Evolutionary conservation across 2,797 vertebrate genomes (phyloP).

Genomic region (Macroramphosus scolopax): DNA sequence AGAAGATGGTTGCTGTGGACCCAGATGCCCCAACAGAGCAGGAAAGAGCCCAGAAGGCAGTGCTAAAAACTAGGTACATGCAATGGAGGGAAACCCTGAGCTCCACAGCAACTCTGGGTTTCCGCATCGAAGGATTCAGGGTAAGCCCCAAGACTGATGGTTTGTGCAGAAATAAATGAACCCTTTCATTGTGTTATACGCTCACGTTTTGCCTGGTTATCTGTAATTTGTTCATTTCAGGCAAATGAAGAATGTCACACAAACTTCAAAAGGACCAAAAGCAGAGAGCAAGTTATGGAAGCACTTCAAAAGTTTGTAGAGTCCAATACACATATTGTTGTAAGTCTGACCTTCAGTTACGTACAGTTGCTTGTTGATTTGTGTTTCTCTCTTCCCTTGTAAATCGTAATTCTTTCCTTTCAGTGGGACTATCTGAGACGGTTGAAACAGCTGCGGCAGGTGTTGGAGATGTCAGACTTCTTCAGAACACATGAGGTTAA

Average conservation of each 20-base stretch:
- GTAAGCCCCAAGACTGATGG: slow-evolving; percentile 52
- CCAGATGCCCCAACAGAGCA: slow-evolving; percentile 79
- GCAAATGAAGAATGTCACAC: slow-evolving; percentile 74
- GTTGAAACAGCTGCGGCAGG: slow-evolving; percentile 75
- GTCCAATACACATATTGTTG: slow-evolving; percentile 63
- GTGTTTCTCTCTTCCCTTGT: not conserved
- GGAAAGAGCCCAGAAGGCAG: slow-evolving; percentile 76
- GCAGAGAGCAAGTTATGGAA: slow-evolving; percentile 69
- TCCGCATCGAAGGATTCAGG: slow-evolving; percentile 87
- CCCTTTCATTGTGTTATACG: no score
- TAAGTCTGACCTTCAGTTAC: slow-evolving; percentile 39
- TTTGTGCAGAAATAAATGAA: no score
- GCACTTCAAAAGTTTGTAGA: slow-evolving; percentile 75
- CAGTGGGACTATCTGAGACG: slow-evolving; percentile 76
- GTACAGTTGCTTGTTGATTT: not conserved
- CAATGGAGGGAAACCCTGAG: slow-evolving; percentile 88
- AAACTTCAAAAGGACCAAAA: slow-evolving; percentile 81
- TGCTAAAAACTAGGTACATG: slow-evolving; percentile 90
- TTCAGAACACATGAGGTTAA: slow-evolving; percentile 86
- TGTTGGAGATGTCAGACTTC: slow-evolving; percentile 81
- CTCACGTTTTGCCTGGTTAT: no score
- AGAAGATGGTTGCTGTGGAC: slow-evolving; percentile 88
- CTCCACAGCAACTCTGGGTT: slow-evolving; percentile 84
- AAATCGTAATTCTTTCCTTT: slow-evolving; percentile 11
- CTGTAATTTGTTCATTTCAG: slow-evolving; percentile 33